phyloP scores from a whole-genome alignment of 2,797 vertebrate genomes.

The Florisuga fusca region DNA sequence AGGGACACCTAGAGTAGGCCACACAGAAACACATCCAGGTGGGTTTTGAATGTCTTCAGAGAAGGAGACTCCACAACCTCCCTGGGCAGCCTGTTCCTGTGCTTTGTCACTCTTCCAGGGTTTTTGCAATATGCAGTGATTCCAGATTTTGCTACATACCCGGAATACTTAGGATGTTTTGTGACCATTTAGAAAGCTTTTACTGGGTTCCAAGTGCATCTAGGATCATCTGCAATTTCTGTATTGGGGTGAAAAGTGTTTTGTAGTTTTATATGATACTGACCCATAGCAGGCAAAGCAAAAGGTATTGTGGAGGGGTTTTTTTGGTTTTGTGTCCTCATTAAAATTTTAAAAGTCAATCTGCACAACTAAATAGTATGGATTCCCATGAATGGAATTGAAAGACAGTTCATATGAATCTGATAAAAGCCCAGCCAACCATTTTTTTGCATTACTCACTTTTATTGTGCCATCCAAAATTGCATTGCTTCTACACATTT shows the following conservation, averaged over 20 bases:
- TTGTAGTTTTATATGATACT: background rate
- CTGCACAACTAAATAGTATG: background rate
- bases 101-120: background rate
- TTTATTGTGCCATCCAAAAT: background rate
- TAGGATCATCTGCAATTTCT: background rate
- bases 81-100: background rate
- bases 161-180: background rate
- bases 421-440: background rate
- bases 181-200: slow-evolving; percentile 21
- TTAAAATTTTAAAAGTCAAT: background rate
- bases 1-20: no score
- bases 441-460: background rate
- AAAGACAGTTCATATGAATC: background rate
- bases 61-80: no score
- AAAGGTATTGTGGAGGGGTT: background rate
- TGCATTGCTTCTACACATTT: background rate
- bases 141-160: background rate
- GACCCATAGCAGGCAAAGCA: background rate
- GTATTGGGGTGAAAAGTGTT: background rate
- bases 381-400: background rate
- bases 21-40: no score
- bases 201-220: background rate
- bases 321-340: background rate
- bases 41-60: no score
- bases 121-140: background rate